These are phyloP conservation scores for Typhlichthys subterraneus DNA, from an alignment of 2,797 vertebrate genomes.

Conservation along the genomic window DNA sequence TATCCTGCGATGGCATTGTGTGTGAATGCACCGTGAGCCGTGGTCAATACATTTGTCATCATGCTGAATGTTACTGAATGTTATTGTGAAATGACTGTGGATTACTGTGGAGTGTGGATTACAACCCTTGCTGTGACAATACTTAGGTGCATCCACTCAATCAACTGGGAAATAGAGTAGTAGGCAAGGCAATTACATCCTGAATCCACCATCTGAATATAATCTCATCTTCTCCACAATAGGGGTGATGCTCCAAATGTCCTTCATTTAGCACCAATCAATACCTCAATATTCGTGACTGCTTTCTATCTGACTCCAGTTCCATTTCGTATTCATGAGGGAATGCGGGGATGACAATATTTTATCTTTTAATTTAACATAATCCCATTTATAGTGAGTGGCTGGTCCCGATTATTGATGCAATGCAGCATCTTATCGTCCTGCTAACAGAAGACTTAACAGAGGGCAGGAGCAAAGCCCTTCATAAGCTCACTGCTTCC, in stretches of 20 bases:
- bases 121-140: neutral
- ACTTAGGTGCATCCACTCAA: neutral
- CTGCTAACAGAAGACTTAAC: conserved; percentile 22
- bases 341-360: conserved; percentile 1
- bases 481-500: neutral
- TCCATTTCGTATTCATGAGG: neutral
- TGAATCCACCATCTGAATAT: neutral
- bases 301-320: neutral
- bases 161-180: neutral
- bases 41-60: neutral
- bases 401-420: conserved; percentile 31
- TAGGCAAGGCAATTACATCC: neutral
- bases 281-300: conserved; percentile 5
- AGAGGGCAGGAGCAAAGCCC: neutral
- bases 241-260: conserved; percentile 1
- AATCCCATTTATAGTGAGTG: conserved; percentile 37
- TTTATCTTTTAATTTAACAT: conserved; percentile 31
- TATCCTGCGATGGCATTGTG: too few relatives aligned
- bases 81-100: too few relatives aligned
- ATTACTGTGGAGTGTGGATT: neutral
- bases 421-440: conserved; percentile 25
- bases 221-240: neutral
- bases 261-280: conserved; percentile 8
- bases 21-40: neutral
- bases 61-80: neutral